Base-by-base conservation (phyloP, 2,888 invertebrate genomes). In the Dromius quadrimaculatus region DNA sequence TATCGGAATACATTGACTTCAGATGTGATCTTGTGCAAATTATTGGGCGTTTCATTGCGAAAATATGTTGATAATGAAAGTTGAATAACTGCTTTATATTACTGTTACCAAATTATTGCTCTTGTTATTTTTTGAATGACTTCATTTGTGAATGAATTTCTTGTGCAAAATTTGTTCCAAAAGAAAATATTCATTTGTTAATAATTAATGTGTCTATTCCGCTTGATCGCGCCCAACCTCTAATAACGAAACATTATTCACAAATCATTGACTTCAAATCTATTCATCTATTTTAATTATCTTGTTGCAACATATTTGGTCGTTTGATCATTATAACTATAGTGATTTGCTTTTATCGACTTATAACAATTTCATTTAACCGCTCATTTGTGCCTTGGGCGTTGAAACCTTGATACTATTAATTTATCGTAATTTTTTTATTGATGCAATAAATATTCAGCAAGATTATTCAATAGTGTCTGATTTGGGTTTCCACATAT, bases 161-260 rank as follows among this genome's bases (percentile, higher is more conserved):
- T n/a, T n/a, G n/a, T n/a, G n/a, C n/a, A n/a, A n/a, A n/a, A n/a
- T n/a, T n/a, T n/a, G n/a, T n/a, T n/a, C n/a, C n/a, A n/a, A n/a
- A n/a, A n/a, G n/a, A n/a, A 36, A 36, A 41, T 8, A 41, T 15
- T 41, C 15, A 41, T 1, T 15, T 11, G 15, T 1, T 15, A 41
- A 2, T 41, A 41, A 41, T 41, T 41, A 41, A 47, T 22, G 23
- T 19, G 23, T 47, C 23, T 47, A 47, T 47, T 47, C 20, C 47
- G 47, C 5, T 11, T 23, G 23, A 22, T n/a, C 23, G 23, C 4
- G 11, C 11, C 9, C 11, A 47, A 23, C 13, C 47, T 23, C 6
- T 22, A 47, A 23, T 47, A 20, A 47, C 20, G 22, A 47, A 20
- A 47, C 23, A 47, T 20, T 47, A 23, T 47, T 47, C 47, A 47